These are phyloP conservation scores for Gymnothorax javanicus DNA, from an alignment of 2,797 vertebrate genomes.

Conservation along the genomic window DNA sequence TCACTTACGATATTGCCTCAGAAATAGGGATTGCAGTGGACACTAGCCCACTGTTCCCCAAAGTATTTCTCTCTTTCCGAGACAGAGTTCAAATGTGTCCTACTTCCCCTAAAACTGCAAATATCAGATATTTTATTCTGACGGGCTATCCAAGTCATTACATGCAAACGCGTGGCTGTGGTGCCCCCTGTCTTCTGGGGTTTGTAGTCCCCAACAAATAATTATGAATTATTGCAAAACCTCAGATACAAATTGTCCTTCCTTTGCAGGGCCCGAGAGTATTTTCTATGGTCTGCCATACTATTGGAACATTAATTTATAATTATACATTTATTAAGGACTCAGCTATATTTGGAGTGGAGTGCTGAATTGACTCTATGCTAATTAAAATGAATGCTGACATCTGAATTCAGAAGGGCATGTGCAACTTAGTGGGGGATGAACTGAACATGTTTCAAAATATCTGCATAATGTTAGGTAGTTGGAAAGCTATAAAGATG, in stretches of 20 bases:
- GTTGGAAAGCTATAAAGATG: no score
- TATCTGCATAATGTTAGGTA: no score
- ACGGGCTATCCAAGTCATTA: constrained; percentile 44
- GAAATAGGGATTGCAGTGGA: no score
- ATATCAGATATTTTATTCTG: constrained; percentile 50
- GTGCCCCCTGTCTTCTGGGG: background rate
- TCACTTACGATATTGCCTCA: no score
- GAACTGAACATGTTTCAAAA: no score
- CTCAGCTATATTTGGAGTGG: constrained; percentile 40
- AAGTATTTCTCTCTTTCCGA: no score
- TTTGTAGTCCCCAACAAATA: background rate
- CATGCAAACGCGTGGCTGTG: constrained; percentile 45
- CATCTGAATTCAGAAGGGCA: constrained; percentile 41
- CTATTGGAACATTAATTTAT: constrained; percentile 13
- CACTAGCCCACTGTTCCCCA: no score
- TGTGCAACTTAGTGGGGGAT: background rate
- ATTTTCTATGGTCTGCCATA: constrained; percentile 19
- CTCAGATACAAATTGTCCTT: constrained; percentile 42
- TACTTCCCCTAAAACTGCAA: constrained; percentile 52
- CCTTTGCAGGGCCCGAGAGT: constrained; percentile 31
- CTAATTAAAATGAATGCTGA: constrained; percentile 42
- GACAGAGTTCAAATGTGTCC: constrained; percentile 27
- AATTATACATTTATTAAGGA: constrained; percentile 47
- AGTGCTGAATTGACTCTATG: constrained; percentile 47
- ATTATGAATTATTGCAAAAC: constrained; percentile 28